Evolutionary conservation across 1,140 invertebrate genomes (phyloP).

Genomic region (Araneus ventricosus): DNA sequence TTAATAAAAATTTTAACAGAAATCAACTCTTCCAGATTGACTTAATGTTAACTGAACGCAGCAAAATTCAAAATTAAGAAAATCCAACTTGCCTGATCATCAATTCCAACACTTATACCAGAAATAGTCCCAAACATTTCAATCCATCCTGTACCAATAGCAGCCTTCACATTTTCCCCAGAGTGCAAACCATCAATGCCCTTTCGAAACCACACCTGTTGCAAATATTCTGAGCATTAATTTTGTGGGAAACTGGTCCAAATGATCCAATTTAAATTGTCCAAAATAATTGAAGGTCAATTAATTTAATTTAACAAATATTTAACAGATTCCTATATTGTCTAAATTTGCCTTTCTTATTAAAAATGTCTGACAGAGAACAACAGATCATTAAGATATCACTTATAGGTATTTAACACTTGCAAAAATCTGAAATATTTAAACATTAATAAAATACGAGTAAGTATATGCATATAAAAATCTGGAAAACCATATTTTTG

Average conservation of each 20-base stretch:
- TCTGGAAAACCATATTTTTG: too few species aligned
- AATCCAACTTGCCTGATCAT: conserved; percentile 86
- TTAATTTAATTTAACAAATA: background rate
- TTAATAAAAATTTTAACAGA: too few species aligned
- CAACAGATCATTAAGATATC: too few species aligned
- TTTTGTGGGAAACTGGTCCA: background rate
- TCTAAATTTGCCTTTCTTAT: too few species aligned
- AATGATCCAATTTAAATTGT: background rate
- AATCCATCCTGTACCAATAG: conserved; percentile 89
- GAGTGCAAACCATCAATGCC: conserved; percentile 84
- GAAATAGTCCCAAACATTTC: conserved; percentile 87
- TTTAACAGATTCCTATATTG: background rate
- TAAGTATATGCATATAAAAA: too few species aligned
- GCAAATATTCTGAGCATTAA: background rate
- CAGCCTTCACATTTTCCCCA: conserved; percentile 78
- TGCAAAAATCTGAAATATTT: too few species aligned
- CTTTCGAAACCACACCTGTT: conserved; percentile 88
- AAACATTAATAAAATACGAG: too few species aligned
- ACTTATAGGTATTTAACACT: too few species aligned
- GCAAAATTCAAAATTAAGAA: background rate
- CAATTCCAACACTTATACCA: conserved; percentile 89
- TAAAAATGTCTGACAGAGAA: too few species aligned
- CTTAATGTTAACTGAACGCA: background rate
- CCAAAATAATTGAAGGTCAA: background rate
- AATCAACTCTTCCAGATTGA: too few species aligned